Evolutionary conservation across 64 coral and sea anemone genomes (phyloP), one percentile per base, ranked within the genome.

Genomic region (Stichodactyla mertensii): DNA sequence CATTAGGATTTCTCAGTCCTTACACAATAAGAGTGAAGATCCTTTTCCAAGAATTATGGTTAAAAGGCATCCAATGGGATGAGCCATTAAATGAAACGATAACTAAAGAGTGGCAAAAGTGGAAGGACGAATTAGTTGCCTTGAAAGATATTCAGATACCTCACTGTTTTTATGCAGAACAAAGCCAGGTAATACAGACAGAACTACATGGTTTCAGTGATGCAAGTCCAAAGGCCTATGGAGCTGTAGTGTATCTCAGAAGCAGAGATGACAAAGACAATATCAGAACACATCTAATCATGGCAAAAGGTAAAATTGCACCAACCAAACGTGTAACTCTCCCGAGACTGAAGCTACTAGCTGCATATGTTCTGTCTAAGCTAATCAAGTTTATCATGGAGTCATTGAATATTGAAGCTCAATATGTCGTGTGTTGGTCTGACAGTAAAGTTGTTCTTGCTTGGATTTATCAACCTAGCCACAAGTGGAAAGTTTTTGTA

Each of bases 181-280:
- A 27, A 22, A 6, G 2, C 24, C 7, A 71, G 18, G 7, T 71
- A 20, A 7, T 7, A 6, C 26, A 84, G 55, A 22, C 55, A 15
- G 82, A 89, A 18, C 80, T 89, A 52, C 87, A 90, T 57, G 89
- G 82, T 6, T 90, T 85, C 59, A 51, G 89, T 20, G 89, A 90
- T 26, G 89, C 83, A 18, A 78, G 70, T 24, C 82, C 52, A 31
- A 78, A 28, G 1, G 89, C 83, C 19, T 90, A 90, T 53, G 89
- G 82, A 26, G 62, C 89, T 26, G 89, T 66, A 16, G 53, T 85
- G 2, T 85, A 90, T 19, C 12, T 86, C 1, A 24, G 82, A 18
- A 8, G 54, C 53, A 55, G 55, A 28, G 64, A 85, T 51, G 64
- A 13, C 5, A 59, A 31, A 2, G 82, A 59, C 8, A 71, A 77